Evolutionary conservation across 2,888 invertebrate genomes (phyloP), one percentile per base, ranked within the genome.

Genomic region (Scaptomyza flava): DNA sequence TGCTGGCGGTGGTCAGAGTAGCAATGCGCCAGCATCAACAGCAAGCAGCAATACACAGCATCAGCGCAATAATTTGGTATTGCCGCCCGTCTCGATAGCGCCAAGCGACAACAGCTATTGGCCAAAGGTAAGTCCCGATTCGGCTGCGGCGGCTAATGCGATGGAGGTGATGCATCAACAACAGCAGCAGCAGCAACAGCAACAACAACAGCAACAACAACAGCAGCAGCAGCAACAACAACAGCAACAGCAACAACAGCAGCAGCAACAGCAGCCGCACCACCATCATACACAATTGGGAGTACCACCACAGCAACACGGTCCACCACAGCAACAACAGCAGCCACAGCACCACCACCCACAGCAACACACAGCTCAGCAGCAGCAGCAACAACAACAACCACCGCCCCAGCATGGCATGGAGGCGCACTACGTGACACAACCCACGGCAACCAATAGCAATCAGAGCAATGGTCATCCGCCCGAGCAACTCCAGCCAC

Each of bases 41-140:
- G 53, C 62, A 52, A 68, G 64, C 8, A 58, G 62, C 57, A 84
- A 70, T 61, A 3, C 85, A 17, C 87, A 79, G 54, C 90, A 89
- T 45, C 90, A 90, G 60, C 89, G 91, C 34, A 89, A 83, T 30
- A 89, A 79, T 68, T 61, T 89, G 59, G 82, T 83, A 12, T 61
- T 91, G 59, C 90, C 91, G 7, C 87, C 91, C 30, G 91, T 91
- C 50, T 88, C 91, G 8, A 90, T 91, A 72, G 89, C 91, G 20
- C 89, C 90, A 64, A 82, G 87, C 80, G 90, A 90, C 31, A 90
- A 91, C 48, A 95, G 95, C 1, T 96, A 96, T 91, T 97, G 97
- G 97, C 96, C 97, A 7, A 97, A 97, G 91, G 96, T 97, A 67
- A 96, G 96, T 89, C 96, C 96, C 0, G 96, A 96, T 83, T 95